A percentile compares a stretch with the other conserved stretches of the same genome.
phyloP scores from a whole-genome alignment of 2,888 invertebrate genomes.

The Uloborus plumipes region DNA sequence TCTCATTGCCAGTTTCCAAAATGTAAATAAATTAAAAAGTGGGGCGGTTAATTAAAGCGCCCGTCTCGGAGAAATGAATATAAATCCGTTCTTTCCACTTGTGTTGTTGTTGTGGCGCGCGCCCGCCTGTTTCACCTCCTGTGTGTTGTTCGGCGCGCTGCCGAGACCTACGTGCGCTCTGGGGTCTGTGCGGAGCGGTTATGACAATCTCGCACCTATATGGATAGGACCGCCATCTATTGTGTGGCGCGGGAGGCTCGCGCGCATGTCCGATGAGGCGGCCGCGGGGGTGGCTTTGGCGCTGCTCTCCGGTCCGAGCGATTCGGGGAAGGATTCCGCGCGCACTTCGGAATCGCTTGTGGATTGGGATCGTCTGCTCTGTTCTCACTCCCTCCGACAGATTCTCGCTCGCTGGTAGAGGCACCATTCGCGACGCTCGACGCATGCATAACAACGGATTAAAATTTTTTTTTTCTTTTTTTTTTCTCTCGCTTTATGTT shows the following conservation, averaged over 20 bases:
- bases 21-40: too few relatives aligned
- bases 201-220: constrained; percentile 63
- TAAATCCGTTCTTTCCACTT: constrained; percentile 15
- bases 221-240: constrained; percentile 61
- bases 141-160: constrained; percentile 14
- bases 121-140: neutral
- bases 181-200: constrained; percentile 45
- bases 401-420: too few relatives aligned
- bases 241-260: constrained; percentile 39
- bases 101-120: neutral
- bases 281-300: neutral
- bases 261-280: constrained; percentile 47
- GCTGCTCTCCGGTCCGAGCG: too few relatives aligned
- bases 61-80: constrained; percentile 8
- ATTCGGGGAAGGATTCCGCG: too few relatives aligned
- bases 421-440: too few relatives aligned
- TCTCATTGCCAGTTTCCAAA: too few relatives aligned
- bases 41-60: constrained; percentile 1
- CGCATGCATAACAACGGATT: too few relatives aligned
- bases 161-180: constrained; percentile 19
- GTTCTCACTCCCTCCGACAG: too few relatives aligned
- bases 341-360: too few relatives aligned
- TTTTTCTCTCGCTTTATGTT: too few relatives aligned
- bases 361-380: too few relatives aligned
- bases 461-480: too few relatives aligned